phyloP scores from a whole-genome alignment of 1,140 invertebrate species.

The Rhopalosiphum maidis region DNA sequence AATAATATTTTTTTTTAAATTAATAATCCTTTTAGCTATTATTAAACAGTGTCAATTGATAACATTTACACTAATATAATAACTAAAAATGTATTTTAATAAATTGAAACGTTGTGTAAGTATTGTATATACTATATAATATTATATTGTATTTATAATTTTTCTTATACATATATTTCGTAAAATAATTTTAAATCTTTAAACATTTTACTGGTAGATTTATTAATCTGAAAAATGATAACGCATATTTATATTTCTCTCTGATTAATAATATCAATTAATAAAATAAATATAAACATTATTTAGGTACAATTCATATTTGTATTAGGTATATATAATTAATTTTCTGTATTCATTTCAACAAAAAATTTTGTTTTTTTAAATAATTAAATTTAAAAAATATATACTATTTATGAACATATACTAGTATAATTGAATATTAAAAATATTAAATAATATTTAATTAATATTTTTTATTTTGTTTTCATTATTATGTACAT shows the following conservation, averaged over 20 bases:
- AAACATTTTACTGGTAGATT: neutral
- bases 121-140: neutral
- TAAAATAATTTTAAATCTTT: neutral
- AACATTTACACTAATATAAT: neutral
- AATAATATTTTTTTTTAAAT: neutral
- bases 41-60: neutral
- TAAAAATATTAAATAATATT: neutral
- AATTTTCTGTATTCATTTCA: neutral
- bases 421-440: neutral
- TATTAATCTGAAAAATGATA: neutral
- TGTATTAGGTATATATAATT: neutral
- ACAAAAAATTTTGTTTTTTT: neutral
- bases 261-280: neutral
- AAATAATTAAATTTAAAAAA: neutral
- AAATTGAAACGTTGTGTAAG: neutral
- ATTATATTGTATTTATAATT: neutral
- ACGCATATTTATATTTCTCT: neutral
- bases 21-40: neutral
- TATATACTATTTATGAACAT: neutral
- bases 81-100: neutral
- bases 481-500: neutral
- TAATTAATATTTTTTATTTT: neutral
- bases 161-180: neutral
- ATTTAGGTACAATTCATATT: neutral
- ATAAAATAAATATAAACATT: neutral